Percentiles rank a stretch among this genome's conserved stretches.
phyloP scores from a whole-genome alignment of 2,113 vertebrate species.

The Aegithalos caudatus region DNA sequence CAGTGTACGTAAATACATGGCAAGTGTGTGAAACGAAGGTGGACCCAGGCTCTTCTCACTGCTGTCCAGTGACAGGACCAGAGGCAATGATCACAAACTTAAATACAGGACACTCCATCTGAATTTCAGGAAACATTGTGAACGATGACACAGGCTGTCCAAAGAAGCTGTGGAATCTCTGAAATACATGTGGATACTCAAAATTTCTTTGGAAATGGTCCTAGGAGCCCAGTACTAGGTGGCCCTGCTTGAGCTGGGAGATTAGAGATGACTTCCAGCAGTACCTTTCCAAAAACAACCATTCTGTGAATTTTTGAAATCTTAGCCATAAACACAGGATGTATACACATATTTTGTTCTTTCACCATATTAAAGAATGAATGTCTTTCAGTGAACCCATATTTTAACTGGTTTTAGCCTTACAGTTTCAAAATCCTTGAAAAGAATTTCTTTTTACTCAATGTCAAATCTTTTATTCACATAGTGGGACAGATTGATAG shows the following conservation, averaged over 20 bases:
- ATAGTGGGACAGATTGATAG: neutral
- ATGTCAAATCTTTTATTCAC: neutral
- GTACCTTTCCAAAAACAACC: neutral
- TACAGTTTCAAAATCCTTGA: neutral
- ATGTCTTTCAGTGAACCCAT: neutral
- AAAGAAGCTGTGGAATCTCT: neutral
- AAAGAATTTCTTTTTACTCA: neutral
- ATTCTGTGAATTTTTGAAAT: neutral
- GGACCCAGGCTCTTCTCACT: neutral
- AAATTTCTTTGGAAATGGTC: neutral
- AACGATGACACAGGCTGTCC: neutral
- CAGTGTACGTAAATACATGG: neutral
- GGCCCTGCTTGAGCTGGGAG: neutral
- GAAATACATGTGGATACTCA: neutral
- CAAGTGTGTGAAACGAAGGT: neutral
- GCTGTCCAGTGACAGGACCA: neutral
- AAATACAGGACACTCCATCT: neutral
- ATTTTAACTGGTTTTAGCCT: neutral
- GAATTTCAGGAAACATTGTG: neutral
- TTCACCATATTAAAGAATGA: neutral
- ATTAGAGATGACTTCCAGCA: neutral
- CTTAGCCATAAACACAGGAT: neutral
- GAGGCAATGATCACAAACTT: neutral
- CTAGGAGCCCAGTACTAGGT: fast-evolving
- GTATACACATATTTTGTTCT: neutral